Conservation (phyloP, 1,140 invertebrate species). For the Rhagoletis zephyria region DNA sequence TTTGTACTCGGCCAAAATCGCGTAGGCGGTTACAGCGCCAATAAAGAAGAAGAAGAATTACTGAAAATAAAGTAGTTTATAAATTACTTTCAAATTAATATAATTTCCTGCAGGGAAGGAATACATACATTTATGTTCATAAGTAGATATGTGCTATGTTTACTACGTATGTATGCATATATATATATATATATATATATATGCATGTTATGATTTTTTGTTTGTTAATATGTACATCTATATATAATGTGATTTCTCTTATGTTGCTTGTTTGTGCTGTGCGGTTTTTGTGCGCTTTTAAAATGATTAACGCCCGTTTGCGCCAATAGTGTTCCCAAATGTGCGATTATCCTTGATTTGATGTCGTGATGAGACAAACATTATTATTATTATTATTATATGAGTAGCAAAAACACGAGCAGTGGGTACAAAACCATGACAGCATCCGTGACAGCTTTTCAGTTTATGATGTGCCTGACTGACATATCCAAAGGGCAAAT, state of each 20-base stretch:
- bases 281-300: conserved; percentile 48
- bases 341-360: conserved; percentile 58
- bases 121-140: too few relatives aligned
- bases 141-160: neutral
- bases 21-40: too few relatives aligned
- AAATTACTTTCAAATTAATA: too few relatives aligned
- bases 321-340: conserved; percentile 58
- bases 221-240: neutral
- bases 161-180: neutral
- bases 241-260: neutral
- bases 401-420: neutral
- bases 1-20: too few relatives aligned
- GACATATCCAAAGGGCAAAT: neutral
- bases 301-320: conserved; percentile 55
- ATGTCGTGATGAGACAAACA: conserved; percentile 56
- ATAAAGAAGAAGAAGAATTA: too few relatives aligned
- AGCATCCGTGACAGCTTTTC: conserved; percentile 27
- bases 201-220: neutral
- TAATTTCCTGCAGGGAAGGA: too few relatives aligned
- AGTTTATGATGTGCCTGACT: neutral
- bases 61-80: too few relatives aligned
- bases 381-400: conserved; percentile 45
- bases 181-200: neutral
- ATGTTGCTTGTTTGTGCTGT: neutral
- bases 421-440: neutral